These are phyloP conservation scores for Pseudomyrmex pallidus DNA, from an alignment of 1,140 invertebrate genomes.

Conservation along the genomic window DNA sequence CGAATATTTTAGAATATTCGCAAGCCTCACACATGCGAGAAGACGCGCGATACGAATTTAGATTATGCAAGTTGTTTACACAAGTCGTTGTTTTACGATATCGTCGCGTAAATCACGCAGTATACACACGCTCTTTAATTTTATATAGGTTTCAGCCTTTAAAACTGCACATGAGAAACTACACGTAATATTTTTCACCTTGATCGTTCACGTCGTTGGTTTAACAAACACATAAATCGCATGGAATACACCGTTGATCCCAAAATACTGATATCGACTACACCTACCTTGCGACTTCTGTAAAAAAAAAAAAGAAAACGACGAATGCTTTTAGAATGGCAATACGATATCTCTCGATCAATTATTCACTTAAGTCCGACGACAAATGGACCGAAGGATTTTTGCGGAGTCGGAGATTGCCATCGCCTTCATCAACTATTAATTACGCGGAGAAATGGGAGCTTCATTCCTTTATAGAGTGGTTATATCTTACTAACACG, in stretches of 20 bases:
- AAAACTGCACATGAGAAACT: not conserved
- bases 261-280: constrained; percentile 21
- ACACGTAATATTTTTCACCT: constrained; percentile 20
- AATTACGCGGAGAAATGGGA: constrained; percentile 1
- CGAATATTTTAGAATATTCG: too few relatives aligned
- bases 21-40: not conserved
- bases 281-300: not conserved
- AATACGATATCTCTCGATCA: constrained; percentile 5
- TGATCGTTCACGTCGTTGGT: not conserved
- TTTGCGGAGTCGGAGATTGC: constrained; percentile 32
- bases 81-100: not conserved
- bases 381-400: constrained; percentile 12
- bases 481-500: too few relatives aligned
- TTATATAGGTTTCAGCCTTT: not conserved
- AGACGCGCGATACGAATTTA: constrained; percentile 10
- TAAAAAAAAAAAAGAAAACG: constrained; percentile 28
- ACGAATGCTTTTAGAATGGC: not conserved
- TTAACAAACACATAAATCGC: not conserved
- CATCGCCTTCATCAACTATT: constrained; percentile 10
- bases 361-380: constrained; percentile 23
- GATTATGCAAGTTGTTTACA: constrained; percentile 7
- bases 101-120: constrained; percentile 2
- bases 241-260: not conserved
- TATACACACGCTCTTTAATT: not conserved
- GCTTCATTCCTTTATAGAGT: not conserved